Base-by-base conservation (phyloP, 2,113 vertebrate genomes). In the Labeo catla region DNA sequence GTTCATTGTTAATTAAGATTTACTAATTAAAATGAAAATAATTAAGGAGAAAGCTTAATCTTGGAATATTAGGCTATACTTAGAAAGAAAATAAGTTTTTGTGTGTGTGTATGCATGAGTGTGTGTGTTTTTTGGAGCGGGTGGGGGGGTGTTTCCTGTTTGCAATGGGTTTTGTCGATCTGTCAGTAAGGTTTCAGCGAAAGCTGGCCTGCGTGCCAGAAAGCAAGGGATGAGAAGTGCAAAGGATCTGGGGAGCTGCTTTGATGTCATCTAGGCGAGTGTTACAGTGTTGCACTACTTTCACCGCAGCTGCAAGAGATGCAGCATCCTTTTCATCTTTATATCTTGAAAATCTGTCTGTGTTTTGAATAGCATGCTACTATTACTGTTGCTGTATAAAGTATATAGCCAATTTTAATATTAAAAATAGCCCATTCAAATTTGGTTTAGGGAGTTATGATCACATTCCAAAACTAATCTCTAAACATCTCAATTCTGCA, bases 1-100 rank as follows among this genome's bases (percentile, higher is more conserved):
- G 96, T 97, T 97, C 95, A 96, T 97, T 97, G 96, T 99, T 99
- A 99, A 98, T 98, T 99, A 98, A 97, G 96, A 96, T 96, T 97
- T 97, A 97, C 96, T 97, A 98, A 98, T 99, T 98, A 98, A 97
- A 96, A 95, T 94, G 95, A 95, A 98, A 98, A 97, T 97, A 97
- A 98, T 97, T 97, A 96, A 97, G 93, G 90, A 96, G 96, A 97
- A 95, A 93, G 95, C 96, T 96, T 96, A 97, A 95, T 96, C 96
- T 95, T 95, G 95, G 96, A 98, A 96, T 97, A 96, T 93, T 95
- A 96, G 95, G 93, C 95, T 95, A 91, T 94, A 94, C 93, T 93
- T 93, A 93, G 93, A 96, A 95, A 97, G 94, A 97, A 97, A 97
- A 94, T 93, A 96, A 96, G 93, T 96, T 96, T 94, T 93, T 87